Conservation (phyloP, 2,113 vertebrate genomes). For the Brachyistius frenatus region DNA sequence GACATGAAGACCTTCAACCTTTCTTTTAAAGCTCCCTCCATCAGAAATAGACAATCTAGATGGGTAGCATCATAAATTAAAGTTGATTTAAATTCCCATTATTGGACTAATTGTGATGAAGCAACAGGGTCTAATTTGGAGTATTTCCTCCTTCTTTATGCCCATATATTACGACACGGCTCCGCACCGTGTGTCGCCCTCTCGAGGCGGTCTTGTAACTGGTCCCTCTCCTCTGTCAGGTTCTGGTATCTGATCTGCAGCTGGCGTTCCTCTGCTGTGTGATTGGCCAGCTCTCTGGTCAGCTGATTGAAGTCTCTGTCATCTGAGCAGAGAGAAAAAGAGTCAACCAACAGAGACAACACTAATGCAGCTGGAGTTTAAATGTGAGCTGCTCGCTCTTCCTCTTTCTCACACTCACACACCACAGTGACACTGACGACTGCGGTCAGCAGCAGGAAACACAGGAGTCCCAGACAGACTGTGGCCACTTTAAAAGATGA, state of each 20-base stretch:
- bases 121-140: too few relatives aligned
- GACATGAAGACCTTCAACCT: too few relatives aligned
- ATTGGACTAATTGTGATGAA: too few relatives aligned
- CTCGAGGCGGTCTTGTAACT: background rate
- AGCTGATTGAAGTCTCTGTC: constrained; percentile 14
- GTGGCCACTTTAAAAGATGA: background rate
- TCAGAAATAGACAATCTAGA: too few relatives aligned
- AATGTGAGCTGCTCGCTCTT: background rate
- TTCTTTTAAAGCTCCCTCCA: too few relatives aligned
- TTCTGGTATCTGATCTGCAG: constrained; percentile 26
- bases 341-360: background rate
- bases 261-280: constrained; percentile 3
- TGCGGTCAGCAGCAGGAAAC: constrained; percentile 14
- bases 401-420: constrained; percentile 21
- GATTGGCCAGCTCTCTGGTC: constrained; percentile 24
- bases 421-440: background rate
- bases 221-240: constrained; percentile 33
- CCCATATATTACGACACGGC: too few relatives aligned
- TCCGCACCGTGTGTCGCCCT: background rate
- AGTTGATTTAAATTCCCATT: too few relatives aligned
- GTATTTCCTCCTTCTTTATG: too few relatives aligned
- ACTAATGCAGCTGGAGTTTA: too few relatives aligned
- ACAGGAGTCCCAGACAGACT: constrained; percentile 22
- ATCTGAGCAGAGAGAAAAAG: background rate
- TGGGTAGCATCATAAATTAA: too few relatives aligned